Evolutionary conservation across 2,797 vertebrate species (phyloP).

Genomic region (Chaunax sp.): DNA sequence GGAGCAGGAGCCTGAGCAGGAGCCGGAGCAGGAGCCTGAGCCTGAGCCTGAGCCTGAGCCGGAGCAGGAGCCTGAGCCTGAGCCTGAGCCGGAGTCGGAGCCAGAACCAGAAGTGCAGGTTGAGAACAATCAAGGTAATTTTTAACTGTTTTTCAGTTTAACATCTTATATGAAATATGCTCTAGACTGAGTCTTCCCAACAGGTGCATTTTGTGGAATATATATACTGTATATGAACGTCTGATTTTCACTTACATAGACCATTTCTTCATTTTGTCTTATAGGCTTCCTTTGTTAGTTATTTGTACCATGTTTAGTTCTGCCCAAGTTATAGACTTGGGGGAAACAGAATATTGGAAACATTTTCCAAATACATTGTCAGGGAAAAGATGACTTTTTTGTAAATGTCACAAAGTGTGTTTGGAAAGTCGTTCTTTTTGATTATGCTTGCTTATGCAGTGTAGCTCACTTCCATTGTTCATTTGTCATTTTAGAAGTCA

Average conservation of each 20-base stretch:
- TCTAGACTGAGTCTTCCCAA: no score
- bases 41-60: no score
- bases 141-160: not conserved
- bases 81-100: no score
- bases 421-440: not conserved
- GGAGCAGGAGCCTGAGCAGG: no score
- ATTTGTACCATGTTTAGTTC: no score
- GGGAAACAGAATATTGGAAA: not conserved
- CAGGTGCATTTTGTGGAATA: not conserved
- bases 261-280: no score
- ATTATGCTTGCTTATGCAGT: not conserved
- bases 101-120: not conserved
- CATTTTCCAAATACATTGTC: not conserved
- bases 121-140: constrained; percentile 52
- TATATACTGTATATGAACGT: no score
- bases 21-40: constrained; percentile 1
- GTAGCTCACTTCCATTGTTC: constrained; percentile 1
- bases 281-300: no score
- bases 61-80: no score
- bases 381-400: not conserved
- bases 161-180: not conserved
- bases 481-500: constrained; percentile 69
- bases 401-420: no score
- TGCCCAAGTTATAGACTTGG: not conserved
- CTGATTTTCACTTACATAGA: no score